These are phyloP conservation scores for Orycteropus afer DNA, from an alignment of 2,113 vertebrate genomes.

Conservation along the genomic window DNA sequence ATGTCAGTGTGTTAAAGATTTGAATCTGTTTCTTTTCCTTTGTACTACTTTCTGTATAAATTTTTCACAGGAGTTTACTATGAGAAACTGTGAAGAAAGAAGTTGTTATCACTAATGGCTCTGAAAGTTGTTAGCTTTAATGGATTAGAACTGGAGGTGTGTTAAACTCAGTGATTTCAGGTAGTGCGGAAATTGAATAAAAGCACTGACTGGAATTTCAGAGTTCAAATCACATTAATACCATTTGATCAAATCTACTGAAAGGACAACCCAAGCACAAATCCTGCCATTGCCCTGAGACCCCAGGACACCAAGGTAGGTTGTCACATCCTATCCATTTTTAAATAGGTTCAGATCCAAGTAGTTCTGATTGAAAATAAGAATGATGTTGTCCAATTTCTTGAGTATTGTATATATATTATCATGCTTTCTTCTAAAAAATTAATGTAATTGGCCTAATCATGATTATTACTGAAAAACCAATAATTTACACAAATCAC, in stretches of 20 bases:
- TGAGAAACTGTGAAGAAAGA: constrained; percentile 55
- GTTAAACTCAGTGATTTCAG: constrained; percentile 69
- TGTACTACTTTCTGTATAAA: constrained; percentile 48
- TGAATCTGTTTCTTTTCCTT: constrained; percentile 60
- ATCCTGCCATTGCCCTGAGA: neutral
- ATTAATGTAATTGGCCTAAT: neutral
- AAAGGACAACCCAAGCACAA: constrained; percentile 50
- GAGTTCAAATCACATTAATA: constrained; percentile 71
- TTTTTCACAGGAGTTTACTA: constrained; percentile 37
- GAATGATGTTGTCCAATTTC: neutral
- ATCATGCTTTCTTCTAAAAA: neutral
- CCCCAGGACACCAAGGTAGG: neutral
- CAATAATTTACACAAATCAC: neutral
- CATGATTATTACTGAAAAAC: neutral
- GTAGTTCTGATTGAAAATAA: neutral
- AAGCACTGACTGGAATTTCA: constrained; percentile 55
- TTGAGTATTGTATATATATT: neutral
- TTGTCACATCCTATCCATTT: neutral
- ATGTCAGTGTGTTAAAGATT: neutral
- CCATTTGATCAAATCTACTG: constrained; percentile 47
- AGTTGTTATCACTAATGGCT: constrained; percentile 75
- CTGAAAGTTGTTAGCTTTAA: constrained; percentile 79
- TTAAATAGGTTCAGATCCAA: neutral
- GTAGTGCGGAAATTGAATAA: constrained; percentile 65
- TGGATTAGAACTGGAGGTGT: constrained; percentile 73